These are phyloP conservation scores for Spodoptera frugiperda DNA, from an alignment of 1,140 invertebrate genomes.

Conservation along the genomic window DNA sequence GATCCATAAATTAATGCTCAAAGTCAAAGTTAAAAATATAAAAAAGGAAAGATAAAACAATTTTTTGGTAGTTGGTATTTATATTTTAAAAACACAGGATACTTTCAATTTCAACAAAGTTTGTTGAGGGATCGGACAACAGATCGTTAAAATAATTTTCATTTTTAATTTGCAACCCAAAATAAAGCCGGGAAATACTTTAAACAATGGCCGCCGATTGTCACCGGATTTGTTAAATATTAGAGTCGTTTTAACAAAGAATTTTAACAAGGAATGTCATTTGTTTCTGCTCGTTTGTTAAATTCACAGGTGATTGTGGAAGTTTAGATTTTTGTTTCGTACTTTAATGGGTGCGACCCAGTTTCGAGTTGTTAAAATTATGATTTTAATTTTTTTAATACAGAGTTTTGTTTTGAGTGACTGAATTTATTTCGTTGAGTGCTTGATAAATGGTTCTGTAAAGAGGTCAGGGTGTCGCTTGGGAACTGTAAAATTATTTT, in stretches of 20 bases:
- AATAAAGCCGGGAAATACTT: background rate
- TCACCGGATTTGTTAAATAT: slow-evolving; percentile 29
- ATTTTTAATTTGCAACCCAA: background rate
- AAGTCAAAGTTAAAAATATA: too few species aligned
- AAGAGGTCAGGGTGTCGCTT: background rate
- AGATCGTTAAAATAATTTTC: background rate
- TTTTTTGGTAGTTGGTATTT: too few species aligned
- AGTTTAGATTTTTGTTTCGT: slow-evolving; percentile 41
- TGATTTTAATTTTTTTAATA: slow-evolving; percentile 32
- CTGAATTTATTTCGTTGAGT: background rate
- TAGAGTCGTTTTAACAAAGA: slow-evolving; percentile 18
- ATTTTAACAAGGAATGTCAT: slow-evolving; percentile 30
- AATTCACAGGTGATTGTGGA: slow-evolving; percentile 44
- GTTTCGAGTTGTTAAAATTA: slow-evolving; percentile 35
- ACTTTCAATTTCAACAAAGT: background rate
- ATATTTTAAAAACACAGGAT: too few species aligned
- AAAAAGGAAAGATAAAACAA: too few species aligned
- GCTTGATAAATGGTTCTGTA: background rate
- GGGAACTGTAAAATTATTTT: background rate
- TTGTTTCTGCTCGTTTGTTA: slow-evolving; percentile 18
- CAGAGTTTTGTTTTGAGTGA: background rate
- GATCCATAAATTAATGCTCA: too few species aligned
- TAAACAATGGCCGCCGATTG: slow-evolving; percentile 24
- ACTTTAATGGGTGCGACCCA: slow-evolving; percentile 38
- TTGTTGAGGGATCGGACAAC: background rate